Evolutionary conservation across 2,797 vertebrate genomes (phyloP).

Genomic region (Leuciscus waleckii): DNA sequence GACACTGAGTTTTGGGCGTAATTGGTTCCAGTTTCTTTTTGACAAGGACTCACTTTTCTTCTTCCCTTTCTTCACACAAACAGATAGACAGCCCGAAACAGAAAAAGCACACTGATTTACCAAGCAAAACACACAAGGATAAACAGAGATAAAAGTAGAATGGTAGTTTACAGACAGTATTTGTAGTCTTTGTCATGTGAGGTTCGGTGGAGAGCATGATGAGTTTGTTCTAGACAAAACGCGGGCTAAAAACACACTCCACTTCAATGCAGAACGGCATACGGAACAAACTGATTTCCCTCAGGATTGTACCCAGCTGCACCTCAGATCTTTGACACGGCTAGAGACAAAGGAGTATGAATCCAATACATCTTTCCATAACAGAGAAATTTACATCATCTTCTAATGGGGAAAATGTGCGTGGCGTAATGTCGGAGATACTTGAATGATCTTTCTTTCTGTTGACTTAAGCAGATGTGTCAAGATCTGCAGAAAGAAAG

Average conservation of each 20-base stretch:
- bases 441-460: constrained; percentile 20
- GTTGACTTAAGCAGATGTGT: constrained; percentile 16
- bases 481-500: too few species aligned
- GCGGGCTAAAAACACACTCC: constrained; percentile 23
- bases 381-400: neutral
- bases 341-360: constrained; percentile 61
- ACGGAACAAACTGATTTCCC: constrained; percentile 75
- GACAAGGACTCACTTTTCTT: constrained; percentile 36
- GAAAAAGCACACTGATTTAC: constrained; percentile 34
- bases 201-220: constrained; percentile 24
- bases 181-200: constrained; percentile 39
- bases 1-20: constrained; percentile 57
- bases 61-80: constrained; percentile 40
- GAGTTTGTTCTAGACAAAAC: constrained; percentile 26
- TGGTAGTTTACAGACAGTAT: constrained; percentile 27
- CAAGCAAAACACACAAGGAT: constrained; percentile 24
- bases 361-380: constrained; percentile 39
- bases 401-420: constrained; percentile 2
- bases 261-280: constrained; percentile 68
- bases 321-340: constrained; percentile 71
- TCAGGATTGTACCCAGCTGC: constrained; percentile 75
- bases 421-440: neutral
- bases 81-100: constrained; percentile 35
- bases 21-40: constrained; percentile 65
- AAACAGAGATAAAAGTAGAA: constrained; percentile 41